These are phyloP conservation scores for Xerus rutilus DNA, from an alignment of 2,797 vertebrate species.

Conservation along the genomic window DNA sequence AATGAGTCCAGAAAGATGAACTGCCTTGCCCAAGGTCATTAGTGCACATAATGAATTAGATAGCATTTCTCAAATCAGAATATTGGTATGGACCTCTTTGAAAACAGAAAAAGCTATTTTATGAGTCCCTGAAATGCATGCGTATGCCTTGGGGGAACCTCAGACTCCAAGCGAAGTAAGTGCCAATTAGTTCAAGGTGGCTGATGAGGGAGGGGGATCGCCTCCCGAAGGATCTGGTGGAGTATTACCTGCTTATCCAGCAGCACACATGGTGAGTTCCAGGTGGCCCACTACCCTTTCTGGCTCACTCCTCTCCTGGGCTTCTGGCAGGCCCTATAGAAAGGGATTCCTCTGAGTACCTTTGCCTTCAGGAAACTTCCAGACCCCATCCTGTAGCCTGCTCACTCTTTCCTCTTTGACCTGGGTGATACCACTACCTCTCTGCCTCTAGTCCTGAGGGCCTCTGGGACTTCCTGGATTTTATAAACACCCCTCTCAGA, in stretches of 20 bases:
- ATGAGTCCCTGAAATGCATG: neutral
- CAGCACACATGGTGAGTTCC: neutral
- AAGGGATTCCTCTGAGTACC: neutral
- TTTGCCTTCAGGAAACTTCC: neutral
- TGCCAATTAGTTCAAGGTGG: neutral
- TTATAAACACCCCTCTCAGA: neutral
- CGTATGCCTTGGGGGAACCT: neutral
- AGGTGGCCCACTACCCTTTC: neutral
- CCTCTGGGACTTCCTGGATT: neutral
- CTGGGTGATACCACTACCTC: neutral
- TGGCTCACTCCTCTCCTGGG: neutral
- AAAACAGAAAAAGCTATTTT: slow-evolving; percentile 15
- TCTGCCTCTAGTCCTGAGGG: neutral
- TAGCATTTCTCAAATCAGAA: slow-evolving; percentile 29
- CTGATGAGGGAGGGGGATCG: neutral
- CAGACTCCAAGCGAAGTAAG: neutral
- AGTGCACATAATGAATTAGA: neutral
- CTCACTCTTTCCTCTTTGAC: neutral
- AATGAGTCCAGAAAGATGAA: slow-evolving; percentile 6
- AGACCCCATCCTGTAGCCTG: neutral
- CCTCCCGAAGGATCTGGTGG: neutral
- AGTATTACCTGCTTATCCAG: fast-evolving
- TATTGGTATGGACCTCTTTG: neutral
- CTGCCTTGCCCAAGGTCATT: slow-evolving; percentile 12
- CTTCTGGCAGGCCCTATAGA: neutral